Base-by-base conservation (phyloP, 1,140 invertebrate genomes). In the Drosophila orena region DNA sequence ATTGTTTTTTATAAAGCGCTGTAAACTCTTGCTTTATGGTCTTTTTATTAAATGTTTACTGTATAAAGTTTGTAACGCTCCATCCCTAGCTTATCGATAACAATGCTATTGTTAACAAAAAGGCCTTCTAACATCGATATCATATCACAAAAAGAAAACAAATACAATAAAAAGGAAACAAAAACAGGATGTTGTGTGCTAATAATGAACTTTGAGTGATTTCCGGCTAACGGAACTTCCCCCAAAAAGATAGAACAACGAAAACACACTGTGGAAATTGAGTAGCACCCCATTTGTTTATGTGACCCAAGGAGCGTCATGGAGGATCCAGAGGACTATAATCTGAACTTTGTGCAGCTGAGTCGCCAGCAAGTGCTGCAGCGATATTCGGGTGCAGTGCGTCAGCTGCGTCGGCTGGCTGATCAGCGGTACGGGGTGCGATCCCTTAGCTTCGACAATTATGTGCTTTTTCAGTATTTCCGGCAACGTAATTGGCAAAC, bases 401-500 rank as follows among this genome's bases (percentile, higher is more conserved):
- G 59, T 4, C 76, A 83, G 10, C 54, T 92, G 12, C 90, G 91
- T 0, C 69, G 65, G 27, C 43, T 91, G 24, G 91, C 91, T n/a
- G 91, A 92, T 40, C 50, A 69, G 3, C 76, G 77, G 8, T 91
- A 77, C 37, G 78, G 79, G 7, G 80, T 92, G 37, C 85, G 83
- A 15, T 71, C 89, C 10, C 52, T 90, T 6, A 80, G 75, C 57
- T 92, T 92, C 27, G 90, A 92, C 44, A 91, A 91, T 52, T 92
- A 89, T 49, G 75, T 92, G 49, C 64, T 92, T 44, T 89, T 78
- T 53, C 89, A 92, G 49, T 92, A 92, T 44, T 92, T 92, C 42
- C 77, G 77, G n/a, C 89, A 90, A 50, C 75, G 70, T 35, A 83
- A 46, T 8, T 68, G 43, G 44, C 57, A 15, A 12, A 42, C 24